These are phyloP conservation scores for Yponomeuta malinellus DNA, from an alignment of 2,888 invertebrate genomes.

Conservation along the genomic window DNA sequence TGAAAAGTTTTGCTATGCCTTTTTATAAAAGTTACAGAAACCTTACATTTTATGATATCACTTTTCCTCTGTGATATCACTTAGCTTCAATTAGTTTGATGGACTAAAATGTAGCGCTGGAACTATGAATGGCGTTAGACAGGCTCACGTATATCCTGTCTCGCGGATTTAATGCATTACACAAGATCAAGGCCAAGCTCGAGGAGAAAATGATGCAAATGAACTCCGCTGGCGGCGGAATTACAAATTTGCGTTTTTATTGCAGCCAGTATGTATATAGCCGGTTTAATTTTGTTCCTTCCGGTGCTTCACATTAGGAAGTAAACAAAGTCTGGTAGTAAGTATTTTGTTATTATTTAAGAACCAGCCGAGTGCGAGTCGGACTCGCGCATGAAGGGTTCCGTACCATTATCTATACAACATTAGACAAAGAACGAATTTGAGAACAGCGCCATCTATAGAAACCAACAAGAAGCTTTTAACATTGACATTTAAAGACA, in stretches of 20 bases:
- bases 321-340: background rate
- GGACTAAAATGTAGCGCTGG: background rate
- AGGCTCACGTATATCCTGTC: conserved; percentile 6
- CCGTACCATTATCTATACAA: too few relatives aligned
- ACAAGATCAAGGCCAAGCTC: conserved; percentile 8
- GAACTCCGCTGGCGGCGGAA: background rate
- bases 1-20: too few relatives aligned
- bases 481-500: too few relatives aligned
- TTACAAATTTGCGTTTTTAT: background rate
- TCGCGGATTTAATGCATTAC: conserved; percentile 1
- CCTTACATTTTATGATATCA: too few relatives aligned
- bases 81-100: too few relatives aligned
- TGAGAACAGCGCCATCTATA: too few relatives aligned
- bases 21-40: too few relatives aligned
- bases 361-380: background rate
- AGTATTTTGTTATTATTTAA: background rate
- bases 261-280: background rate
- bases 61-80: too few relatives aligned
- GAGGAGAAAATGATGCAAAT: conserved; percentile 5
- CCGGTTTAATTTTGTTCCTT: background rate
- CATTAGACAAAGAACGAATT: too few relatives aligned
- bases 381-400: too few relatives aligned
- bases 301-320: background rate
- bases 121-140: background rate
- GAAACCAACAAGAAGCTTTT: too few relatives aligned